Evolutionary conservation across 1,140 invertebrate species (phyloP), one percentile per base, ranked within the genome.

Genomic region (Lasioglossum albipes): DNA sequence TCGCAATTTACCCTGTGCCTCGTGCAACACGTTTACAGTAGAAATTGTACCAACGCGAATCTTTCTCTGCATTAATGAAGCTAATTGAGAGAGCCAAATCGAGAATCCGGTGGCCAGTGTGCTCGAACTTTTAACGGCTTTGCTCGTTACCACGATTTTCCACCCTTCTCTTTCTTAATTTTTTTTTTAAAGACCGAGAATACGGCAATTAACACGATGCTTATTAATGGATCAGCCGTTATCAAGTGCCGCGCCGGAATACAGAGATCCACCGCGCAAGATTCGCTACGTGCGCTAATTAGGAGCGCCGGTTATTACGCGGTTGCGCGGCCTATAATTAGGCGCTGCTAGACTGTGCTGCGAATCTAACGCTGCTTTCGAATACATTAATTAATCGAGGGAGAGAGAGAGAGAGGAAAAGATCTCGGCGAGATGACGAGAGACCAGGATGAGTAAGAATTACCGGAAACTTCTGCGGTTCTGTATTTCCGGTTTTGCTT

Each of bases 311-410:
- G 27, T 79, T 73, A 85, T 85, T 85, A 82, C 59, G 66, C 54
- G 49, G 52, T 22, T 70, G 64, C 57, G 20, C 70, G 52, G 22
- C 42, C 59, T 76, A 49, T 82, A 85, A 84, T 85, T 82, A 85
- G 49, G 42, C 18, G 18, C 49, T 67, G 31, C 20, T 13, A 52
- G 52, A 84, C 67, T 72, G 36, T 36, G 73, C 68, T 74, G 67
- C n/a, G 68, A 78, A 68, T 68, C 36, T 76, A 80, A 72, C 52
- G 54, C 45, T 65, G 36, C 71, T 27, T 57, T 10, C 71, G 61
- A 67, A 78, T 82, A 75, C 62, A 78, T 82, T 85, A 85, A 82
- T 85, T 85, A 85, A 64, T n/a, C 22, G 22, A 61, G 68, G 45
- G 1, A 7, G 59, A 20, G 74, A 20, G 68, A 36, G 1, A 7